Conservation (phyloP, 2,113 vertebrate species). For the Callospermophilus lateralis region DNA sequence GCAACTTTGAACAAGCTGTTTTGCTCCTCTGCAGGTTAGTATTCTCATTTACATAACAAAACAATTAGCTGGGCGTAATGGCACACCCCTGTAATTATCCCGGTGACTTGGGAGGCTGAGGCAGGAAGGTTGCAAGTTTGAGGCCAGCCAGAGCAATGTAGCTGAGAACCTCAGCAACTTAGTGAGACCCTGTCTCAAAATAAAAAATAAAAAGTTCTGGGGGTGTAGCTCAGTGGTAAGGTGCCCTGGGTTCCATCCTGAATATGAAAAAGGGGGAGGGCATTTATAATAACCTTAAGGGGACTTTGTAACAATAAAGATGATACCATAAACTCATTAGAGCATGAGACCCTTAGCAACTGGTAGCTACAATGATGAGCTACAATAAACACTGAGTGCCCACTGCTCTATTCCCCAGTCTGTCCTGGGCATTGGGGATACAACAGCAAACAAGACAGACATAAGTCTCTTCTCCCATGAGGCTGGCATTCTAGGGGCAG, state of each 20-base stretch:
- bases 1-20: not conserved
- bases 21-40: not conserved
- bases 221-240: too few species aligned
- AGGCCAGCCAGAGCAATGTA: too few species aligned
- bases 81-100: too few species aligned
- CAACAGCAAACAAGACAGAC: not conserved
- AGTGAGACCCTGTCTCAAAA: too few species aligned
- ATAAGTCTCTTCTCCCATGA: not conserved
- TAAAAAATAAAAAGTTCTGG: too few species aligned
- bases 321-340: not conserved
- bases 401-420: rapidly evolving
- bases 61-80: too few species aligned
- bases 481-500: not conserved
- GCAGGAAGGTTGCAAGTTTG: too few species aligned
- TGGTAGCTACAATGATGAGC: not conserved
- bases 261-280: too few species aligned
- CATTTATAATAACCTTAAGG: not conserved
- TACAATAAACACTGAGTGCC: not conserved
- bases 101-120: too few species aligned
- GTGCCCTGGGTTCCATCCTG: too few species aligned
- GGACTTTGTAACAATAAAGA: not conserved
- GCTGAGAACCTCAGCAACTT: too few species aligned
- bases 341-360: not conserved
- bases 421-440: not conserved
- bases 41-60: not conserved